These are phyloP conservation scores for Cheilosia urbana DNA, from an alignment of 2,888 invertebrate species.

Conservation along the genomic window DNA sequence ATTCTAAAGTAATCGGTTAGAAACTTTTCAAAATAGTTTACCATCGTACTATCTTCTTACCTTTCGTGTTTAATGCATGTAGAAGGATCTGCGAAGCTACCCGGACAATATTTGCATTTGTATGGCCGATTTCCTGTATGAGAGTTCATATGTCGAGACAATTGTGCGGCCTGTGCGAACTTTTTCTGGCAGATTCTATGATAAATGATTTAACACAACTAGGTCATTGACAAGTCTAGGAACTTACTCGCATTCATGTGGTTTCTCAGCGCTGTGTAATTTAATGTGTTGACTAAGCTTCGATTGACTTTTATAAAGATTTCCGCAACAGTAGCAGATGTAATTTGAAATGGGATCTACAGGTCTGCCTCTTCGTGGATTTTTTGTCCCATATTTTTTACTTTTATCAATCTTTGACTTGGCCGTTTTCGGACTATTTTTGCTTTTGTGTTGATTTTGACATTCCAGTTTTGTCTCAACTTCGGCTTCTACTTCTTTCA, in stretches of 20 bases:
- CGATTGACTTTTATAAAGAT: constrained; percentile 82
- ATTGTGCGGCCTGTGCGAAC: constrained; percentile 82
- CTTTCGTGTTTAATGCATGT: constrained; percentile 83
- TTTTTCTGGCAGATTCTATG: constrained; percentile 82
- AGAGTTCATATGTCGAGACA: constrained; percentile 83
- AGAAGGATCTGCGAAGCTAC: constrained; percentile 83
- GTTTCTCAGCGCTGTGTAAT: constrained; percentile 82
- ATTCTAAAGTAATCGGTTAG: constrained; percentile 76
- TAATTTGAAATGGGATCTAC: constrained; percentile 64
- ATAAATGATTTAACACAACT: constrained; percentile 3
- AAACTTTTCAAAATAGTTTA: not conserved
- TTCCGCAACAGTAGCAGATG: constrained; percentile 83
- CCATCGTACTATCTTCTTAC: constrained; percentile 69
- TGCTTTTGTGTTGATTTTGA: not conserved
- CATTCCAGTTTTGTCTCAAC: not conserved
- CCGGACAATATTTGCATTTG: constrained; percentile 82
- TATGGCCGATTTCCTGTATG: constrained; percentile 83
- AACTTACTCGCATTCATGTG: constrained; percentile 83
- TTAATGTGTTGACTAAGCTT: constrained; percentile 83
- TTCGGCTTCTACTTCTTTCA: not conserved
- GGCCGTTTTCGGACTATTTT: not conserved
- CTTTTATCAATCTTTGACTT: not conserved
- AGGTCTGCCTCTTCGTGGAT: constrained; percentile 20
- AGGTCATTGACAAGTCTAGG: not conserved
- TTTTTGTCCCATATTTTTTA: not conserved